Base-by-base conservation (phyloP, 1,140 invertebrate species). In the Oreohelix idahoensis region DNA sequence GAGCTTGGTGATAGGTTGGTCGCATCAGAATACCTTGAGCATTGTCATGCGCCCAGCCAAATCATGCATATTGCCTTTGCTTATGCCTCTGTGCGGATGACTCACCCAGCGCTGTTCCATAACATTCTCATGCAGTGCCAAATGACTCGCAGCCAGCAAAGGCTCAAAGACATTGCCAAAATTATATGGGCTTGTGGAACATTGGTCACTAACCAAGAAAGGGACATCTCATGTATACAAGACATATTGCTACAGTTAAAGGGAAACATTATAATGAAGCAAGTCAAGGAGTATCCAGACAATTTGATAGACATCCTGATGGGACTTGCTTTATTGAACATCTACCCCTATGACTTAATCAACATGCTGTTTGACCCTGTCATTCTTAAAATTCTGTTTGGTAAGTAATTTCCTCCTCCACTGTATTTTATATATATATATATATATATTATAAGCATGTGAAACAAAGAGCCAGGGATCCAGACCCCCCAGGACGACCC, bases 111-210 rank as follows among this genome's bases (percentile, higher is more conserved):
- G 8, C 35, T 82, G 2, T 82, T 82, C 36, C n/a, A 13, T 10
- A 0, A 8, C 45, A 58, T 82, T 49, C 51, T 82, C 13, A 51
- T 8, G 8, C 13, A n/a, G 10, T 73, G 42, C 38, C n/a, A n/a
- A 17, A 36, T 2, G n/a, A 8, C 51, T 17, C 29, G 35, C 13
- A 5, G 23, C 15, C 15, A 11, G 17, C 23, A 0, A 0, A 51
- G 80, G n/a, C 1, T 74, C 0, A 82, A 82, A 75, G 80, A 82
- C 35, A 51, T 75, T 17, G n/a, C 80, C 17, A 82, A 82, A 49
- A 53, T 82, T 5, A 58, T 82, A 36, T 82, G 80, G 80, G 70
- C 80, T 20, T 82, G 80, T 82, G 80, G 80, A 17, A 82, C 80
- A 26, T 66, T 82, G 36, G 71, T 82, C 36, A 82, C 80, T n/a